These are phyloP conservation scores for Ginglymostoma cirratum DNA, from an alignment of 2,113 vertebrate species.

Conservation along the genomic window DNA sequence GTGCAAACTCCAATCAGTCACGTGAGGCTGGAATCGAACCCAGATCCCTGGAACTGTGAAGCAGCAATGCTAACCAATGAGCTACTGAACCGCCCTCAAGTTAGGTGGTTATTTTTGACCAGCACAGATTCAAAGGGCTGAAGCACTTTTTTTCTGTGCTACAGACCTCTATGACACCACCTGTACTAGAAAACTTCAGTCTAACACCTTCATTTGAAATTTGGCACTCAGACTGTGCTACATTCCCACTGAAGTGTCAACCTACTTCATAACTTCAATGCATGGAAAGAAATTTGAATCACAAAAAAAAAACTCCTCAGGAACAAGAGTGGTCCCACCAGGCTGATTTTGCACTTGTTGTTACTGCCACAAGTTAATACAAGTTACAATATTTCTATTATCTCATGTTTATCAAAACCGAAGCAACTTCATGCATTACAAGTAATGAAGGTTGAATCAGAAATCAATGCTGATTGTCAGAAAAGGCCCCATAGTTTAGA, in stretches of 20 bases:
- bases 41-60: no score
- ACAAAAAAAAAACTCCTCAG: neutral
- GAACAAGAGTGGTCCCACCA: neutral
- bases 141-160: no score
- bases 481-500: neutral
- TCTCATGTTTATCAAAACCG: neutral
- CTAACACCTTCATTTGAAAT: neutral
- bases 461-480: neutral
- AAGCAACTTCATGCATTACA: neutral
- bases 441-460: neutral
- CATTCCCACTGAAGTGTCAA: neutral
- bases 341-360: neutral
- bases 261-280: neutral
- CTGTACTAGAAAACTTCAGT: neutral
- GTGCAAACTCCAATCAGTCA: no score
- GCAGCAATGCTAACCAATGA: no score
- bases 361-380: no score
- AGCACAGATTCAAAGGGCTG: no score
- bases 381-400: neutral
- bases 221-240: neutral
- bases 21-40: no score
- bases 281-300: neutral
- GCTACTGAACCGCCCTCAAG: no score
- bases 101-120: no score
- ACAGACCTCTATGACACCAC: no score